Percentiles rank a stretch among this genome's conserved stretches.
Conservation (phyloP, 2,797 vertebrate species). For the Darevskia mixta region DNA sequence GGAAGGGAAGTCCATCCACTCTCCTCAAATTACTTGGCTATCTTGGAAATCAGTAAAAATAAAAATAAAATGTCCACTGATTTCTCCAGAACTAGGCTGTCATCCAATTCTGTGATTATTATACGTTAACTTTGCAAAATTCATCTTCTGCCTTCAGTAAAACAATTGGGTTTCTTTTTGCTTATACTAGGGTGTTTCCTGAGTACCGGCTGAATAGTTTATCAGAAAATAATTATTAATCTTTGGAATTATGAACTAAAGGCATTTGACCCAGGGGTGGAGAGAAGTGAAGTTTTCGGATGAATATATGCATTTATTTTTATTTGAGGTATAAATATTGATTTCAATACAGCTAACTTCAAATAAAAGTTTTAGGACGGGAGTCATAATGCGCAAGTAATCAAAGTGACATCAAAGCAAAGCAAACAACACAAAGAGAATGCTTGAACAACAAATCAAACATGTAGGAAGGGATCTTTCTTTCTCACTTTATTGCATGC, state of each 20-base stretch:
- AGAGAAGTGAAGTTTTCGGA: neutral
- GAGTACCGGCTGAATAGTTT: neutral
- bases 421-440: constrained; percentile 24
- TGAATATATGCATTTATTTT: neutral
- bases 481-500: constrained; percentile 4
- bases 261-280: neutral
- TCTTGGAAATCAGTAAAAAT: neutral
- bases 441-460: neutral
- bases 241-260: neutral
- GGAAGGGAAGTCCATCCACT: neutral
- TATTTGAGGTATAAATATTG: neutral
- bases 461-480: neutral
- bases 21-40: neutral
- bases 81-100: neutral
- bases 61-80: neutral
- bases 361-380: neutral
- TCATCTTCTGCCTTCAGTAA: neutral
- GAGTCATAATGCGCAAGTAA: constrained; percentile 11
- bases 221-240: constrained; percentile 23
- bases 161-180: neutral
- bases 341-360: constrained; percentile 6
- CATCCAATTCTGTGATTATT: neutral
- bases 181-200: neutral
- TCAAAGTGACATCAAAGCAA: constrained; percentile 17
- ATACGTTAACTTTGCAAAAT: neutral